Evolutionary conservation across 1,140 invertebrate genomes (phyloP).

Genomic region (Charaxes varanes): DNA sequence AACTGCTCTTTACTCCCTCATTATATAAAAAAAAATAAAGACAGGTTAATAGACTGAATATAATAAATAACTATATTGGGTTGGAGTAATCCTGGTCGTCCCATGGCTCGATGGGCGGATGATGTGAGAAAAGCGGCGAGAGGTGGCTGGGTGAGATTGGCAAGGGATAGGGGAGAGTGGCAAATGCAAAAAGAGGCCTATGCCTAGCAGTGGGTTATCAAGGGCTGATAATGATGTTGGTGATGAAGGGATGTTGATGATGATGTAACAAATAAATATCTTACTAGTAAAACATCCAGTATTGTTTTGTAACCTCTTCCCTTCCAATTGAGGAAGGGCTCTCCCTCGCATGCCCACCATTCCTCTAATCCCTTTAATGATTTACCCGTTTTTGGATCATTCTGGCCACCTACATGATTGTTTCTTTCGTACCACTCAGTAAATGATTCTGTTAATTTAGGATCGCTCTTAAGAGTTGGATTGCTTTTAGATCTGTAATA

Average conservation of each 20-base stretch:
- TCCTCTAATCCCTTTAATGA: constrained; percentile 53
- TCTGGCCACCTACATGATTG: constrained; percentile 47
- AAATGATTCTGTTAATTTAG: constrained; percentile 30
- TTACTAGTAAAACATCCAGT: constrained; percentile 60
- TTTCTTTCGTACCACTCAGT: constrained; percentile 48
- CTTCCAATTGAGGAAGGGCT: constrained; percentile 62
- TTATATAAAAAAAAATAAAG: no score
- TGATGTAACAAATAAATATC: constrained; percentile 4
- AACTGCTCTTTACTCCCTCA: no score
- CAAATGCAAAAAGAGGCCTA: no score
- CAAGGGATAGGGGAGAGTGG: no score
- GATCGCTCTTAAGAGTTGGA: constrained; percentile 31
- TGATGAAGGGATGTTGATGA: background rate
- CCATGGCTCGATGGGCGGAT: no score
- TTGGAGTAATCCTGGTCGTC: no score
- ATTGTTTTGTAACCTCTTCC: constrained; percentile 57
- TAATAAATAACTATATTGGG: no score
- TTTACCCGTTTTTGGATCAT: constrained; percentile 43
- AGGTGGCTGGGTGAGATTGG: no score
- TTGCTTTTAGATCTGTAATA: constrained; percentile 42
- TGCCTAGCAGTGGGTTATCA: no score
- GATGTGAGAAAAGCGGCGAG: no score
- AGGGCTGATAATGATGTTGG: no score
- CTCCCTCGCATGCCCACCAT: constrained; percentile 50
- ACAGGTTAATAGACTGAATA: no score